These are phyloP conservation scores for Abrostola tripartita DNA, from an alignment of 2,888 invertebrate species.

Conservation along the genomic window DNA sequence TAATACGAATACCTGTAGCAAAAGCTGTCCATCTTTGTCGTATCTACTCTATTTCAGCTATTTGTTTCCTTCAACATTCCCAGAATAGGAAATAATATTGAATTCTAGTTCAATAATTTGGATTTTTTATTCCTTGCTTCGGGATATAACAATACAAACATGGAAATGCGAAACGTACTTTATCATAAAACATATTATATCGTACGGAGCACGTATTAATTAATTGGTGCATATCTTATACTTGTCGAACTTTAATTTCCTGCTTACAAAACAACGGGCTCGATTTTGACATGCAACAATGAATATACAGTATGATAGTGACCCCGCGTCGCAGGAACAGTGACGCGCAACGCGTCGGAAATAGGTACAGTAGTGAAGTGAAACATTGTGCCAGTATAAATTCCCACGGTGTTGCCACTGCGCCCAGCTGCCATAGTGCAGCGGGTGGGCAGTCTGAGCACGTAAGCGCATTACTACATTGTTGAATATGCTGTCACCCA, in stretches of 20 bases:
- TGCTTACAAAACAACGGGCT: conserved; percentile 12
- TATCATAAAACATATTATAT: no score
- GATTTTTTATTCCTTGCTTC: no score
- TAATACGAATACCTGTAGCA: background rate
- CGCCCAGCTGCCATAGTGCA: conserved; percentile 17
- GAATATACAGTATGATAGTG: background rate
- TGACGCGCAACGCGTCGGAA: background rate
- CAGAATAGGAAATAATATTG: no score
- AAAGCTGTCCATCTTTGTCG: no score
- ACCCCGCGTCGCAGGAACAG: background rate
- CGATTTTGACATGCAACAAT: conserved; percentile 18
- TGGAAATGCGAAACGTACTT: no score
- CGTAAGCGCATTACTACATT: conserved; percentile 51
- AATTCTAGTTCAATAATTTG: no score
- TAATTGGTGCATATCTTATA: background rate
- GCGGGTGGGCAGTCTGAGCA: conserved; percentile 48
- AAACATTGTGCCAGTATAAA: conserved; percentile 23
- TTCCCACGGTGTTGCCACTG: conserved; percentile 40
- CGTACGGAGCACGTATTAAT: background rate
- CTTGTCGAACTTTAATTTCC: conserved; percentile 14
- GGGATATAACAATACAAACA: no score
- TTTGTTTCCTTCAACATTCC: no score
- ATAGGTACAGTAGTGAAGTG: conserved; percentile 5
- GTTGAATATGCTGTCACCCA: conserved; percentile 44
- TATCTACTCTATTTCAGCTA: no score